Evolutionary conservation across 1,140 invertebrate genomes (phyloP), one percentile per base, ranked within the genome.

Genomic region (Formica exsecta): DNA sequence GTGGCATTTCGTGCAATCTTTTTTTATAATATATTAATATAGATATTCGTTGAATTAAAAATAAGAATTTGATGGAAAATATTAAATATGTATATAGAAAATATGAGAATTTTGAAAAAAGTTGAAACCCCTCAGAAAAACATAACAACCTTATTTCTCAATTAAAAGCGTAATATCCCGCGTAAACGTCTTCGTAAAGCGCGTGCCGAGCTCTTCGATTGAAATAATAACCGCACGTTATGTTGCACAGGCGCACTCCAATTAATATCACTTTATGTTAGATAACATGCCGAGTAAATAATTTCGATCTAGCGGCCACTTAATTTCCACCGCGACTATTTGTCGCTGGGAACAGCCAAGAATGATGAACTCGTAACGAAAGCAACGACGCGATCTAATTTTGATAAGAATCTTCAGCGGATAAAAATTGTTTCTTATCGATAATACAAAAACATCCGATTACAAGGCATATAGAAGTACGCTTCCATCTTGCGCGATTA

Each of bases 401-500:
- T 36, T 9, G 66, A 48, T 13, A 62, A 36, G 9, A 6, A 19
- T 29, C 0, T 19, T 54, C 3, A 5, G 8, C 16, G 19, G 36
- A 7, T 19, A 29, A 41, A 51, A 38, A 57, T 54, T 25, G 13
- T 73, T 54, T 68, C 13, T 51, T 32, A 41, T 48, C 38, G 16
- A 51, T 4, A 19, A 51, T 3, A 36, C 4, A 2, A 3, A 77
- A 36, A 54, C 9, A 22, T 32, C 3, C 41, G 41, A 19, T 75
- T 36, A 16, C 1, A 59, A 13, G 36, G 36, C 2, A 16, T 3
- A 32, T 22, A 61, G 38, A 59, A 48, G 75, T 36, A 86, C 62
- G 71, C 71, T 70, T 86, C 86, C 65, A 80, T 88, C 51, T 89
- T 48, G 25, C 44, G 25, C 19, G 61, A 74, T 89, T 85, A 77